Evolutionary conservation across 2,113 vertebrate species (phyloP).

Genomic region (Hirundichthys speculiger): DNA sequence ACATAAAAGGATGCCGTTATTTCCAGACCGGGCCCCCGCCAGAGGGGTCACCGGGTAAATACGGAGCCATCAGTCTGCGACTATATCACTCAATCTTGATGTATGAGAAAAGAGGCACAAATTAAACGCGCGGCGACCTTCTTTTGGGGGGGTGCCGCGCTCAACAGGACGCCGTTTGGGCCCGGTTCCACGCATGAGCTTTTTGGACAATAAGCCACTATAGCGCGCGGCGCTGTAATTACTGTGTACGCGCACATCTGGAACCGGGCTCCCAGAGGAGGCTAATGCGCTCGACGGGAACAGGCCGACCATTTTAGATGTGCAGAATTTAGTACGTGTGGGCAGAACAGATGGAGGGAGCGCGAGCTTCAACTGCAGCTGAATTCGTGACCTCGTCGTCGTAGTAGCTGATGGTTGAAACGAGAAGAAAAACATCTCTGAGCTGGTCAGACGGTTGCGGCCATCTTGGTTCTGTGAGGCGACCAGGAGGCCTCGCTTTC

Average conservation of each 20-base stretch:
- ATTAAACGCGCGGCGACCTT: conserved; percentile 78
- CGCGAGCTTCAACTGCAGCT: neutral
- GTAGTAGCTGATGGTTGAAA: too few species aligned
- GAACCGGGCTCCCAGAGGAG: conserved; percentile 76
- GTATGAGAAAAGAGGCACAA: conserved; percentile 83
- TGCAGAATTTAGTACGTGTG: conserved; percentile 64
- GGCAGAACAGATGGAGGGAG: conserved; percentile 43
- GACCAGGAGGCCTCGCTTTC: too few species aligned
- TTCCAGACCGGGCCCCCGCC: conserved; percentile 74
- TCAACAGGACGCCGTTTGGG: conserved; percentile 80
- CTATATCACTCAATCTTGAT: conserved; percentile 85
- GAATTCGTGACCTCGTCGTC: neutral
- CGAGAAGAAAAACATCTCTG: too few species aligned
- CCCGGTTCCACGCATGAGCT: conserved; percentile 74
- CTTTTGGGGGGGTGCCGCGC: conserved; percentile 69
- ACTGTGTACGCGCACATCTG: conserved; percentile 84
- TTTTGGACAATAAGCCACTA: conserved; percentile 83
- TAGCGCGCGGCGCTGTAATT: conserved; percentile 79
- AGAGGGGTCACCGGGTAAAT: conserved; percentile 79
- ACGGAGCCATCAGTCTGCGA: conserved; percentile 76
- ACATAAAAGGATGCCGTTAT: conserved; percentile 83
- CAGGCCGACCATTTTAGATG: conserved; percentile 52
- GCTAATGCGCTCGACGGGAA: conserved; percentile 65
- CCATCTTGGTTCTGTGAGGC: conserved; percentile 62
- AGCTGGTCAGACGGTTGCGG: too few species aligned